Conservation (phyloP, 2,888 invertebrate genomes). For the Cosmia pyralina region DNA sequence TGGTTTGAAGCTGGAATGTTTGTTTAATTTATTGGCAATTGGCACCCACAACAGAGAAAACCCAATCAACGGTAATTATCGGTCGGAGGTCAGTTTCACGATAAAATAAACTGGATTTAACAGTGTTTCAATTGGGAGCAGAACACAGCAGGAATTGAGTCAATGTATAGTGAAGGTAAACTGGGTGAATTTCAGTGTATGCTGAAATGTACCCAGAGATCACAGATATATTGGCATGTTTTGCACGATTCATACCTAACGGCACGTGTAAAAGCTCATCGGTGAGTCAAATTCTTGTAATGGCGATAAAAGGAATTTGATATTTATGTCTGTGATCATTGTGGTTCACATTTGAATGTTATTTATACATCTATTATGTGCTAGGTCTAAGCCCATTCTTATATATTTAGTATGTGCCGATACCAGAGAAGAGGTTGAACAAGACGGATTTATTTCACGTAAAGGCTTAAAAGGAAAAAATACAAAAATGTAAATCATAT, state of each 20-base stretch:
- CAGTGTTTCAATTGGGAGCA: constrained; percentile 2
- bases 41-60: constrained; percentile 43
- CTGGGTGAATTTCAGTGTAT: constrained; percentile 18
- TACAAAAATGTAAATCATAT: constrained; percentile 12
- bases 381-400: not conserved
- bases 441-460: not conserved
- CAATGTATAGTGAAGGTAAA: constrained; percentile 1
- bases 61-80: constrained; percentile 47
- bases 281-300: not conserved
- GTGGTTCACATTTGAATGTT: not conserved
- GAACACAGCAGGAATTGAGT: not conserved
- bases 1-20: constrained; percentile 32
- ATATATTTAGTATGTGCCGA: not conserved
- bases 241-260: not conserved
- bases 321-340: not conserved
- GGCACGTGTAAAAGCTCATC: not conserved
- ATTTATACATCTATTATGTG: not conserved
- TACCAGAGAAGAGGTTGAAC: not conserved
- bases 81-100: constrained; percentile 36
- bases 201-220: not conserved
- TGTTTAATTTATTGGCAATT: constrained; percentile 52
- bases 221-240: constrained; percentile 10
- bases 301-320: not conserved
- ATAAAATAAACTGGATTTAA: constrained; percentile 36
- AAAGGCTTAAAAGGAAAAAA: not conserved